Evolutionary conservation across 2,888 invertebrate genomes (phyloP), one percentile per base, ranked within the genome.

Genomic region (Nephrotoma guestfalica): DNA sequence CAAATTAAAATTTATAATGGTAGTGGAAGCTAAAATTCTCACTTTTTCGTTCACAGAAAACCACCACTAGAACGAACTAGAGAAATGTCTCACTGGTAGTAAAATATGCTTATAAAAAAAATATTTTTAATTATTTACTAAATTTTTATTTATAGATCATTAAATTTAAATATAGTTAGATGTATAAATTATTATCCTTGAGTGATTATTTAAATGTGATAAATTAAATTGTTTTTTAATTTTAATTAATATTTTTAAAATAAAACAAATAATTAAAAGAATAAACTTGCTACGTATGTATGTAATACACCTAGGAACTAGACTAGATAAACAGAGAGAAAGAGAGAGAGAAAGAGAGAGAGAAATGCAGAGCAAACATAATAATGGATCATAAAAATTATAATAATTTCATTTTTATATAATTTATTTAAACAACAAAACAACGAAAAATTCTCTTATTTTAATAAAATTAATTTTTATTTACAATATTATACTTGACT

Each of bases 41-140:
- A n/a, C 30, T 86, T 7, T 86, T 86, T 85, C 11, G 15, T 86
- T 88, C 88, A 9, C 89, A 92, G 90, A 88, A 91, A 91, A 89
- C 91, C 91, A 85, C 91, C 91, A 42, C 89, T 91, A 87, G 91
- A 91, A 87, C 90, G 91, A 85, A 89, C 85, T 18, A 85, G 85
- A 85, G 85, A 85, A 85, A 85, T 85, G 85, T 85, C 85, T 15
- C 42, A 85, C 18, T 85, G 85, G 85, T 85, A 85, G 85, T 43
- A 45, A 43, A 85, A 13, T 30, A 30, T 43, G 18, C 11, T 18
- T 41, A 85, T 43, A 85, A 45, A 7, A 43, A 85, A 85, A 85
- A 85, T 18, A 85, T 15, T 41, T 40, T 83, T 41, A 41, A 40
- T 84, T 41, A 41, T 84, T 84, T 15, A 84, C 42, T 84, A 41